phyloP scores from a whole-genome alignment of 1,140 invertebrate genomes.

The Drosophila mauritiana region DNA sequence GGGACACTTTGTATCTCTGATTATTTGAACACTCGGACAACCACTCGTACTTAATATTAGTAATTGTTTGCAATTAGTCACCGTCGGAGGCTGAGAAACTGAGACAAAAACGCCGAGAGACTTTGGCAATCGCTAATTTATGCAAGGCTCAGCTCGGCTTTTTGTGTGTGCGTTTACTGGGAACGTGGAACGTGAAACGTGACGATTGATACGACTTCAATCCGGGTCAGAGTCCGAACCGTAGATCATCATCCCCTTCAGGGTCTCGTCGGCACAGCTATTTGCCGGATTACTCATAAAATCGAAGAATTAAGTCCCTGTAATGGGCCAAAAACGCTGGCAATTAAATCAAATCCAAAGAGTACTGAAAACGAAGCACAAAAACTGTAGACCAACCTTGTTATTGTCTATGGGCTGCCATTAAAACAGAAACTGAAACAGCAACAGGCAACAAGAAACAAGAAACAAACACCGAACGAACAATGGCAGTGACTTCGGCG shows the following conservation, averaged over 20 bases:
- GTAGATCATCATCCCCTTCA: constrained; percentile 23
- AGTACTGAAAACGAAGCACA: neutral
- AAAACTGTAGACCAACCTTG: constrained; percentile 40
- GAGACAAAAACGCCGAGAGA: constrained; percentile 7
- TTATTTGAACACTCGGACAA: constrained; percentile 20
- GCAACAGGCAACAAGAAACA: constrained; percentile 13
- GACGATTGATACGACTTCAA: constrained; percentile 27
- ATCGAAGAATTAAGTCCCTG: constrained; percentile 13
- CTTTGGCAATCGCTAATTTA: constrained; percentile 46
- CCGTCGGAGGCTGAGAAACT: constrained; percentile 13
- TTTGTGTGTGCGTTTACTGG: neutral
- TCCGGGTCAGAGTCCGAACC: constrained; percentile 23
- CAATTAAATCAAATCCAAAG: constrained; percentile 47
- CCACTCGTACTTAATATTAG: constrained; percentile 40
- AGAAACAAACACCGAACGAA: constrained; percentile 37
- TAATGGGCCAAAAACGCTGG: constrained; percentile 24
- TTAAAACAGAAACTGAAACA: constrained; percentile 34
- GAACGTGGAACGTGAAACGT: constrained; percentile 30
- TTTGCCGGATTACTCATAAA: constrained; percentile 20
- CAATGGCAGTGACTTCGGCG: constrained; percentile 33
- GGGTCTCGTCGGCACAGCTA: constrained; percentile 7
- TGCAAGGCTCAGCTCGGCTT: constrained; percentile 28
- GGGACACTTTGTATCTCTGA: constrained; percentile 23
- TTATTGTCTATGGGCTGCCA: constrained; percentile 59
- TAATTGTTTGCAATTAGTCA: constrained; percentile 65